A percentile compares a stretch with the other conserved stretches of the same genome.
Conservation (phyloP, 2,797 vertebrate species). For the Macrochelys suwanniensis region DNA sequence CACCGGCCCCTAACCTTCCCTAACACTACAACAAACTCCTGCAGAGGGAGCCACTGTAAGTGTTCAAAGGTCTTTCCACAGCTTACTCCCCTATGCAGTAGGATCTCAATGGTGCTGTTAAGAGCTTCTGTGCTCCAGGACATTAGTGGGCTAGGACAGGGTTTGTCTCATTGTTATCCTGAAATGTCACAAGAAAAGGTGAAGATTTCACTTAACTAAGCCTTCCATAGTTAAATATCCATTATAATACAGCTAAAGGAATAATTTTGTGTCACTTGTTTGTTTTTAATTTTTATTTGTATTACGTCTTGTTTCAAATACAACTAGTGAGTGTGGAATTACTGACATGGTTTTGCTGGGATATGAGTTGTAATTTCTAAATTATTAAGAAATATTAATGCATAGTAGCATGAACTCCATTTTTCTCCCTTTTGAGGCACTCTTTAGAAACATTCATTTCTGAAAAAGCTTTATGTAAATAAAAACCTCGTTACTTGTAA, state of each 20-base stretch:
- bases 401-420: background rate
- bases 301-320: background rate
- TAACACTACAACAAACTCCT: background rate
- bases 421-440: background rate
- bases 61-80: background rate
- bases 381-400: background rate
- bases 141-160: background rate
- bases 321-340: background rate
- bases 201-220: constrained; percentile 68
- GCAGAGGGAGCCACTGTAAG: constrained; percentile 15
- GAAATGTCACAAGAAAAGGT: constrained; percentile 48
- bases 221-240: background rate
- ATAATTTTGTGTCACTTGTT: background rate
- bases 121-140: background rate
- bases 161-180: background rate
- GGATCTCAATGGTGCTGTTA: background rate
- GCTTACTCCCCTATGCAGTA: background rate
- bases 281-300: background rate
- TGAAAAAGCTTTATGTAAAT: background rate
- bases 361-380: background rate
- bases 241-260: background rate
- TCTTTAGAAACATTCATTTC: background rate
- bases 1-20: background rate
- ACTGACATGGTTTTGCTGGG: background rate
- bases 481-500: background rate